Conservation (phyloP, 2,888 invertebrate genomes). For the Andrena chrysosceles region DNA sequence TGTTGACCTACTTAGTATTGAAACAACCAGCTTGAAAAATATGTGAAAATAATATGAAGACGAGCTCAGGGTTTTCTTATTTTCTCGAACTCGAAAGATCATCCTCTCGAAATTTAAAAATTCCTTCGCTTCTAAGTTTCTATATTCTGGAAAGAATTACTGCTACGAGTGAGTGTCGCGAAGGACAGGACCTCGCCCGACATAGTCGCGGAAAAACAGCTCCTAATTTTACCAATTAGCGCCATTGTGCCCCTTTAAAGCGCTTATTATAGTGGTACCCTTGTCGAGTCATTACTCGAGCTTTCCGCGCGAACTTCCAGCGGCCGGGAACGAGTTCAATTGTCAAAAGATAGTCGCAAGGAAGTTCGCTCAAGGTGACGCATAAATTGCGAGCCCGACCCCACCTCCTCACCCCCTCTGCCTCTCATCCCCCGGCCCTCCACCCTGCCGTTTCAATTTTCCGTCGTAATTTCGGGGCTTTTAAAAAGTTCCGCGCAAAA, state of each 20-base stretch:
- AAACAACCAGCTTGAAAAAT: no score
- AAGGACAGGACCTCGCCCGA: slow-evolving; percentile 6
- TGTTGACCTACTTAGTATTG: no score
- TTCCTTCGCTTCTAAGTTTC: neutral
- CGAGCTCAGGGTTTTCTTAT: no score
- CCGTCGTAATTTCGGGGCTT: slow-evolving; percentile 61
- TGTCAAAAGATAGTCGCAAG: slow-evolving; percentile 10
- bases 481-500: slow-evolving; percentile 62
- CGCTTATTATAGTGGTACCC: slow-evolving; percentile 19
- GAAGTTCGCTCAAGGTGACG: slow-evolving; percentile 47
- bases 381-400: slow-evolving; percentile 39
- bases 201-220: slow-evolving; percentile 19
- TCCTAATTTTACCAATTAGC: slow-evolving; percentile 40
- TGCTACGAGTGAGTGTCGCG: neutral
- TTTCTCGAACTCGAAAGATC: no score
- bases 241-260: slow-evolving; percentile 26
- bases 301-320: slow-evolving; percentile 13
- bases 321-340: slow-evolving; percentile 25
- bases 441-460: slow-evolving; percentile 52
- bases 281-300: slow-evolving; percentile 4
- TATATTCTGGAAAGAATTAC: neutral
- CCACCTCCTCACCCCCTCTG: neutral
- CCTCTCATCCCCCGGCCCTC: neutral
- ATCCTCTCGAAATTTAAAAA: neutral
- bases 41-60: no score